Evolutionary conservation across 2,113 vertebrate species (phyloP).

Genomic region (Cygnus buccinator): DNA sequence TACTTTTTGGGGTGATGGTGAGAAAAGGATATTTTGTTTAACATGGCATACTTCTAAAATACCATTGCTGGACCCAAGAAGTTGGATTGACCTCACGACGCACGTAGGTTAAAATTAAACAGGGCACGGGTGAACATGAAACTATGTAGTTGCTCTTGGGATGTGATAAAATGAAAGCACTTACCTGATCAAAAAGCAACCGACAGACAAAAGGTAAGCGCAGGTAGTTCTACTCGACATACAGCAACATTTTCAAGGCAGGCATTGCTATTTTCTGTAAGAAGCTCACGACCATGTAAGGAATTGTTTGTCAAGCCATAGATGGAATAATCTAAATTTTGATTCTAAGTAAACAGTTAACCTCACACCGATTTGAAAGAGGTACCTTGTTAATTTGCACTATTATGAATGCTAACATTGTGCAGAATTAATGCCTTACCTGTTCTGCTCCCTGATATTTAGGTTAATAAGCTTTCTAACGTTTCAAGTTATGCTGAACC

Average conservation of each 20-base stretch:
- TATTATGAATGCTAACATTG: conserved; percentile 71
- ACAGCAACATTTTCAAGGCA: conserved; percentile 14
- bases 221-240: neutral
- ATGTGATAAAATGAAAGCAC: neutral
- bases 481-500: conserved; percentile 75
- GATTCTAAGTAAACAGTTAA: conserved; percentile 60
- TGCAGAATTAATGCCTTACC: conserved; percentile 83
- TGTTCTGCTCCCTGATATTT: conserved; percentile 69
- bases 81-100: neutral
- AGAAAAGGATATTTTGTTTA: conserved; percentile 21
- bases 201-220: neutral
- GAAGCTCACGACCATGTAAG: neutral
- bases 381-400: conserved; percentile 82
- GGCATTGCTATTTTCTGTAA: neutral
- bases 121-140: conserved; percentile 15
- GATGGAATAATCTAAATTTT: conserved; percentile 62
- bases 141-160: neutral
- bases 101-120: conserved; percentile 24
- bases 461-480: conserved; percentile 80
- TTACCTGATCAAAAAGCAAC: neutral
- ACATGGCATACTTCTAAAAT: neutral
- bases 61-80: conserved; percentile 30
- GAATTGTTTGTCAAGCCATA: conserved; percentile 78
- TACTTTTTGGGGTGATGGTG: conserved; percentile 45
- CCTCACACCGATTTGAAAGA: conserved; percentile 60